phyloP scores from a whole-genome alignment of 1,140 invertebrate genomes.

The Drosophila sproati region DNA sequence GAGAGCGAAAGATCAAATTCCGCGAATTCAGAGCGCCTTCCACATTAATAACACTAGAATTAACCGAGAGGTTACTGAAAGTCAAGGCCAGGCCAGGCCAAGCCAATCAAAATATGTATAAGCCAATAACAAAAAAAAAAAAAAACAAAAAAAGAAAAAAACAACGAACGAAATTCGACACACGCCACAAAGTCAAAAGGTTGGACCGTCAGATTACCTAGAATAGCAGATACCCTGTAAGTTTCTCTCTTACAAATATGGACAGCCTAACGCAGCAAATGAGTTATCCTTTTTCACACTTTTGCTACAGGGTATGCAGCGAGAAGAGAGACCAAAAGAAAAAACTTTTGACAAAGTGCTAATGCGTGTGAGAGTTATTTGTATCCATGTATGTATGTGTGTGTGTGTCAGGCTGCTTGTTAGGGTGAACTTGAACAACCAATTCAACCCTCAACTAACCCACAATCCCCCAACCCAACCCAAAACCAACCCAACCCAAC shows the following conservation, averaged over 20 bases:
- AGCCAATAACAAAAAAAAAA: slow-evolving; percentile 27
- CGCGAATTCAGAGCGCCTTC: slow-evolving; percentile 49
- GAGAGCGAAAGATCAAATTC: slow-evolving; percentile 54
- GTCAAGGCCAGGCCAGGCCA: slow-evolving; percentile 74
- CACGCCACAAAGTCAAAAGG: slow-evolving; percentile 44
- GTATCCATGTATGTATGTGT: slow-evolving; percentile 34
- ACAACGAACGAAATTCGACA: slow-evolving; percentile 60
- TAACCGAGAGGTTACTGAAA: slow-evolving; percentile 79
- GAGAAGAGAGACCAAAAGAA: slow-evolving; percentile 30
- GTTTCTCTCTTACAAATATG: neutral
- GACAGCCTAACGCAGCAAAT: neutral
- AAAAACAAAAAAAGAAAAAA: slow-evolving; percentile 26
- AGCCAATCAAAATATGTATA: slow-evolving; percentile 45
- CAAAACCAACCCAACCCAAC: neutral
- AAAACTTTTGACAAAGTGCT: slow-evolving; percentile 67
- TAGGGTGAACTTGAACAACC: slow-evolving; percentile 6
- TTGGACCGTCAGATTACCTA: too few relatives aligned
- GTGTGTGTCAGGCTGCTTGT: slow-evolving; percentile 1
- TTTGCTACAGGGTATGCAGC: slow-evolving; percentile 12
- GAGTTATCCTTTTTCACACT: neutral
- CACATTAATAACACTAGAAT: slow-evolving; percentile 81
- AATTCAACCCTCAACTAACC: slow-evolving; percentile 32
- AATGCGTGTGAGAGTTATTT: slow-evolving; percentile 65
- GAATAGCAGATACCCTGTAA: slow-evolving; percentile 12
- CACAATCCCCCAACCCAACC: neutral